A percentile compares a stretch with the other conserved stretches of the same genome.
phyloP scores from a whole-genome alignment of 2,113 vertebrate species.

The Alligator sinensis region DNA sequence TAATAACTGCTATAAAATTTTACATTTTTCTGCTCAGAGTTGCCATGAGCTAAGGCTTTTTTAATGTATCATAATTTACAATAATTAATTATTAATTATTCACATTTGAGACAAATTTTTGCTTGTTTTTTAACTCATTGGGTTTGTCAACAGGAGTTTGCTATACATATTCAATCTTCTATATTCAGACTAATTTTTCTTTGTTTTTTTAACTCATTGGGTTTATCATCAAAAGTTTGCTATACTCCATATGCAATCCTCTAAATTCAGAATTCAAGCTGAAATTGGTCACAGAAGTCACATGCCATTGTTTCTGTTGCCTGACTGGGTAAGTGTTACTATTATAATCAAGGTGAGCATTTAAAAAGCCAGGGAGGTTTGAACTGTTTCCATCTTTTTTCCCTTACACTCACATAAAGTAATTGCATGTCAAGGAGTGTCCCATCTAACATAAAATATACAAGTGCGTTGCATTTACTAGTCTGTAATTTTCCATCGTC shows the following conservation, averaged over 20 bases:
- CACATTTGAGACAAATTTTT: conserved; percentile 7
- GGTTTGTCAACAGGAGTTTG: neutral
- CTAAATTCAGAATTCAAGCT: neutral
- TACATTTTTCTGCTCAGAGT: neutral
- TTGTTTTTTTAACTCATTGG: neutral
- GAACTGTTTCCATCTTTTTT: conserved; percentile 14
- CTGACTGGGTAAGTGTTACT: conserved; percentile 8
- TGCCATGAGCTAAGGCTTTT: neutral
- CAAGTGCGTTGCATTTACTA: conserved; percentile 1
- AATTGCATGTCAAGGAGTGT: neutral
- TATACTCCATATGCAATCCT: neutral
- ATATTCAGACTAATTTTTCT: neutral
- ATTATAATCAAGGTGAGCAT: neutral
- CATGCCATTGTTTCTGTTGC: neutral
- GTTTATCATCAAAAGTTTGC: neutral
- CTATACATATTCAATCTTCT: neutral
- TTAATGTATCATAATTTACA: neutral
- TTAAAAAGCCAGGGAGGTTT: conserved; percentile 33
- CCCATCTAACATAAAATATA: neutral
- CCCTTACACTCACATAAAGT: neutral
- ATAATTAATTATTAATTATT: conserved; percentile 40
- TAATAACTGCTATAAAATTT: neutral
- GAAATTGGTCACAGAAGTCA: neutral
- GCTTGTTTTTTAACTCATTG: neutral
- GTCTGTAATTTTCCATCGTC: conserved; percentile 1